Base-by-base conservation (phyloP, 1,140 invertebrate species). In the Brachionus koreanus region DNA sequence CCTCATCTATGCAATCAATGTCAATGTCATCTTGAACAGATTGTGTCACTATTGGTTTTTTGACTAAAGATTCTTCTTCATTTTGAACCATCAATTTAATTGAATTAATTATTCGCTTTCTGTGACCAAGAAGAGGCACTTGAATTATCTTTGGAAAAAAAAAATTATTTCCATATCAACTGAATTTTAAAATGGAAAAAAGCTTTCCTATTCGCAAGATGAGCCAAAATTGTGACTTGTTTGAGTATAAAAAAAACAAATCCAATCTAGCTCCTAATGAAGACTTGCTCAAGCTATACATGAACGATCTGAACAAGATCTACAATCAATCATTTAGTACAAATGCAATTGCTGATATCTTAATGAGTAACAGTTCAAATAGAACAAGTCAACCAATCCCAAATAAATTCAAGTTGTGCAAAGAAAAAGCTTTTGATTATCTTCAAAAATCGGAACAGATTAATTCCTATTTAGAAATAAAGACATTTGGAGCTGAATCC, bases 341-440 rank as follows among this genome's bases (percentile, higher is more conserved):
- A 0, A 29, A 7, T 46, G 6, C 29, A 7, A 39, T 39, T 39
- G 19, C 10, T 6, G 65, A 69, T 35, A 39, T 37, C 16, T 16
- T 69, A n/a, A 12, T 39, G 3, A 23, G 23, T 23, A 19, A 63
- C 7, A 63, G 23, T 5, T 63, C 19, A 29, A 12, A 12, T 29
- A 25, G 23, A 25, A 13, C 3, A 1, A 57, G 6, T 6, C 52
- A 16, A 57, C 10, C 13, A 5, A 3, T 13, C 5, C n/a, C 5
- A 23, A 43, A 46, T 10, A 43, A 25, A 10, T 74, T 74, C 25
- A 74, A 74, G 25, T 9, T 74, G 10, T 74, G 69, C 39, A 74
- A 74, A 29, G 69, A 74, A 49, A 74, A 74, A 46, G 69, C 69
- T 10, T 74, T 74, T 49, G 69, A 74, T 74, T 74, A 13, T 46